Conservation (phyloP, 2,888 invertebrate species). For the Dicyrtomina minuta region DNA sequence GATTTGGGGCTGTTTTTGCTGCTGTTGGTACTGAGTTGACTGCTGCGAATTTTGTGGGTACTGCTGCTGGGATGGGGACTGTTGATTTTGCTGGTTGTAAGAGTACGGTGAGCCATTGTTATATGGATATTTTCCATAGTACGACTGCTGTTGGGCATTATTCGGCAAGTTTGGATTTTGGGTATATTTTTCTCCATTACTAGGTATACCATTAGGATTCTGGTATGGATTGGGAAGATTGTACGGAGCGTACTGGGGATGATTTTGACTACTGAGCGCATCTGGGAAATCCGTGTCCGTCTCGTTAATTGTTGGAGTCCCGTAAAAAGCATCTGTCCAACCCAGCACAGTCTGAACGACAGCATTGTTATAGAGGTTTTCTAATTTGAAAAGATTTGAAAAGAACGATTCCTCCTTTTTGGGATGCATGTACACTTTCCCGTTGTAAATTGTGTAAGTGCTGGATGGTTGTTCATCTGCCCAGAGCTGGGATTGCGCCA, state of each 20-base stretch:
- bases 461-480: conserved; percentile 22
- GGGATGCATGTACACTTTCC: conserved; percentile 21
- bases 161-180: background rate
- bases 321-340: conserved; percentile 20
- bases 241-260: conserved; percentile 11
- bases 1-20: background rate
- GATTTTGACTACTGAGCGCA: background rate
- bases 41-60: background rate
- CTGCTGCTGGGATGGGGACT: conserved; percentile 1
- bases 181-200: background rate
- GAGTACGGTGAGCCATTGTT: background rate
- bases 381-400: background rate
- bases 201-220: background rate
- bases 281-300: background rate
- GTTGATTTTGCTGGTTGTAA: background rate
- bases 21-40: background rate
- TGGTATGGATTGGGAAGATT: background rate
- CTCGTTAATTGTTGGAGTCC: conserved; percentile 10
- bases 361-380: conserved; percentile 8
- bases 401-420: conserved; percentile 13
- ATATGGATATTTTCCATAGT: background rate
- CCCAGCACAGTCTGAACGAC: conserved; percentile 14
- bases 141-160: background rate
- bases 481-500: background rate
- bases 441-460: conserved; percentile 30